Base-by-base conservation (phyloP, 1,140 invertebrate genomes). In the Adelges cooleyi region DNA sequence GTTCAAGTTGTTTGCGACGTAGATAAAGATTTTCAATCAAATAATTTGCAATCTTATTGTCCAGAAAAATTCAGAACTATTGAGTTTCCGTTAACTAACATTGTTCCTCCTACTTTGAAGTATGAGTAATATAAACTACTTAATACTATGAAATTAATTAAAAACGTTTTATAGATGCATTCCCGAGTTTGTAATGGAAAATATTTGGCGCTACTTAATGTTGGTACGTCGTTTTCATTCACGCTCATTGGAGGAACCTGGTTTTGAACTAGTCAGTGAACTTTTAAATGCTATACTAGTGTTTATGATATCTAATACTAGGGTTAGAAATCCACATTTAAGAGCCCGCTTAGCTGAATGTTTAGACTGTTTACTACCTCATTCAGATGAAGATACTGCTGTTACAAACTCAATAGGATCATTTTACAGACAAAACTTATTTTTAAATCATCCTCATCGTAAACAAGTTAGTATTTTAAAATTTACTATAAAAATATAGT, bases 261-360 rank as follows among this genome's bases (percentile, higher is more conserved):
- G 82, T 15, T 75, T 78, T 29, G 75, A 75, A 2, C 76, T 84
- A 69, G 71, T 90, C 66, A 78, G 85, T 72, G 82, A 86, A 0
- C 77, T 95, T 49, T 81, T 97, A 68, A 89, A 86, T 1, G 79
- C 82, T 40, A 75, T 84, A 36, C 69, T 84, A 4, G 76, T 82
- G 4, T 84, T 81, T 69, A 85, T 85, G 83, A 80, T 80, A 9
- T 78, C 68, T 1, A 72, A 71, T 53, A 59, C 82, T 6, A 78
- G 87, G 52, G 84, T 93, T 50, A 87, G 89, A 71, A 98, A 97
- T 80, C 95, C 94, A 18, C 94, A 98, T 80, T 77, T 95, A 50
- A 80, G 92, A 66, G 94, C 93, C 1, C 81, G 86, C 67, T 75
- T 98, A 46, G 93, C 94, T 0, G 92, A 95, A 75, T 87, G 86